Evolutionary conservation across 1,140 invertebrate genomes (phyloP).

Genomic region (Sitobion miscanthi): DNA sequence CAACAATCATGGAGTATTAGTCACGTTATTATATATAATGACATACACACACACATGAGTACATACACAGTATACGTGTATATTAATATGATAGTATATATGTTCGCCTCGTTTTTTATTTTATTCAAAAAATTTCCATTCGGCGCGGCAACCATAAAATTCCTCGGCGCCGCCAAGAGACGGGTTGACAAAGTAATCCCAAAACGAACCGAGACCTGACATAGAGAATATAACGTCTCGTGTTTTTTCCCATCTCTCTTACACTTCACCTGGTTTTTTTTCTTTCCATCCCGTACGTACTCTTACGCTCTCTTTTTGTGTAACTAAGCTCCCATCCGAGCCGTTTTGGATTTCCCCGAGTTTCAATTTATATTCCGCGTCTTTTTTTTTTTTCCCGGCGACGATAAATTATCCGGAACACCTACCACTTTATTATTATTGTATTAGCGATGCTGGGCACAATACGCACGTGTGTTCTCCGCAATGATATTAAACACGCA

Average conservation of each 20-base stretch:
- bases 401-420: slow-evolving; percentile 52
- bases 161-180: neutral
- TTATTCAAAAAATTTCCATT: neutral
- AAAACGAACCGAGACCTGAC: slow-evolving; percentile 49
- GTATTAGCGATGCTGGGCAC: neutral
- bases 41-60: neutral
- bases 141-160: neutral
- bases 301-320: slow-evolving; percentile 38
- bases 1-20: neutral
- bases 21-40: neutral
- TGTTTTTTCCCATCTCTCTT: slow-evolving; percentile 25
- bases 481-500: slow-evolving; percentile 18
- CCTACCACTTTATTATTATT: slow-evolving; percentile 51
- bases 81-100: neutral
- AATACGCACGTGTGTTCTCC: neutral
- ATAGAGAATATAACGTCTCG: slow-evolving; percentile 43
- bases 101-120: neutral
- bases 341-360: slow-evolving; percentile 21
- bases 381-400: neutral
- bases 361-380: slow-evolving; percentile 52
- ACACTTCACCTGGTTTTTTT: slow-evolving; percentile 11
- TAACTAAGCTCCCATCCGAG: slow-evolving; percentile 40
- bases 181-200: slow-evolving; percentile 55
- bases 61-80: neutral
- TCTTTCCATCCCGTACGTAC: neutral